Evolutionary conservation across 92 coral and sea anemone species (phyloP), one percentile per base, ranked within the genome.

Genomic region (Paragorgia papillata): DNA sequence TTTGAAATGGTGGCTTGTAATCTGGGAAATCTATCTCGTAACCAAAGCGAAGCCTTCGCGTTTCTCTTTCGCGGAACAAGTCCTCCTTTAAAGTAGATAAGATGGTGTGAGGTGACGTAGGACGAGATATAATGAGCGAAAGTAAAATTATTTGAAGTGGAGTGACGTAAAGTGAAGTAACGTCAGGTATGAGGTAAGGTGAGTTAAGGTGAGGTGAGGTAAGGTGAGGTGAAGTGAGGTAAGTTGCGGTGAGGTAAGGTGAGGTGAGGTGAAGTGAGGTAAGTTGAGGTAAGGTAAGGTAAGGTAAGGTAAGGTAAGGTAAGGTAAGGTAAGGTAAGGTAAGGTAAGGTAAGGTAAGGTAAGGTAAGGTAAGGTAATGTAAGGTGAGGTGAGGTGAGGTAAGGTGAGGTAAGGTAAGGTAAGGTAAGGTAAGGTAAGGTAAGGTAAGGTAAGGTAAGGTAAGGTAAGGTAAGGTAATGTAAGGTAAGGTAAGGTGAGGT

Each of bases 1-100:
- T 88, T 78, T 90, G 97, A 69, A 93, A 93, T 10, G 97, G 84
- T 26, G 97, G 97, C 59, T 79, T 88, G 79, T 93, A 93, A 62
- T 93, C 97, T 31, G 85, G 82, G 46, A 93, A 93, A 83, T 93
- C 97, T 74, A 93, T 84, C 34, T 93, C 97, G 15, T 89, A 88
- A 17, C 97, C 92, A 65, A 80, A 93, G 13, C 97, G 89, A 63
- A 83, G 53, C 31, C 97, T 43, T 62, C 96, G 92, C 18, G 79
- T 76, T 82, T 93, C 97, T 33, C 96, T 86, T 28, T 83, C 90
- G 18, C 85, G 89, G 22, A 93, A 82, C 29, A 91, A 88, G 58
- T 93, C 97, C 44, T 88, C 97, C 97, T 93, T 66, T 39, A 29
- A 56, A 34, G 2, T n/a, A 27, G 50, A 24, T 32, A 25, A 58